Percentiles rank a stretch among this genome's conserved stretches.
Conservation (phyloP, 2,113 vertebrate species). For the Etheostoma spectabile region DNA sequence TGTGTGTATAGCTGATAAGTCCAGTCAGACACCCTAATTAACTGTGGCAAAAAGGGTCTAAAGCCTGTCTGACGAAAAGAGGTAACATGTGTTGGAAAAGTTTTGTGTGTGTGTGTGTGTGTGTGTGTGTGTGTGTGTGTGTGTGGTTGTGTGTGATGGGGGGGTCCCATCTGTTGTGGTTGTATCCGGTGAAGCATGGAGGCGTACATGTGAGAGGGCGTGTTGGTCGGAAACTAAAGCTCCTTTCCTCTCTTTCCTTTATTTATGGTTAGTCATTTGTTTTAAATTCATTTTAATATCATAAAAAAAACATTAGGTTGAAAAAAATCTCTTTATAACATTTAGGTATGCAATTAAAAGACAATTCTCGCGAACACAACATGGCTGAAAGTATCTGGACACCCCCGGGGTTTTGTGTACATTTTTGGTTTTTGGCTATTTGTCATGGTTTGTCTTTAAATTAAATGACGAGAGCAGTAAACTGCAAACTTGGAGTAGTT, state of each 20-base stretch:
- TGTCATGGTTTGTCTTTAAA: no score
- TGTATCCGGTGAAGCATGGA: slow-evolving; percentile 42
- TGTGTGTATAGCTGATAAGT: slow-evolving; percentile 64
- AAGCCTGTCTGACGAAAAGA: slow-evolving; percentile 51
- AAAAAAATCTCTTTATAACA: not conserved
- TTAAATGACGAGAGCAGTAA: no score
- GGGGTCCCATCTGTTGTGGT: slow-evolving; percentile 75
- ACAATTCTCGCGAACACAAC: no score
- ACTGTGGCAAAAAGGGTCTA: slow-evolving; percentile 67
- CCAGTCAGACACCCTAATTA: slow-evolving; percentile 63
- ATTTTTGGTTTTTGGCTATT: no score
- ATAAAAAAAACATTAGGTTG: not conserved
- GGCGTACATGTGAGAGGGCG: slow-evolving; percentile 26
- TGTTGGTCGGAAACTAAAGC: slow-evolving; percentile 26
- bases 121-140: slow-evolving; percentile 27
- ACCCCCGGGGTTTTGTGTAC: no score
- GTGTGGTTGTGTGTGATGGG: slow-evolving; percentile 6
- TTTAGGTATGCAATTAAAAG: no score
- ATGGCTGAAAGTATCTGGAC: no score
- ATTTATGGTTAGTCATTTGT: not conserved
- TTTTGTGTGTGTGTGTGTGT: slow-evolving; percentile 8
- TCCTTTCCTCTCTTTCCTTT: slow-evolving; percentile 14
- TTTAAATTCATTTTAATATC: not conserved
- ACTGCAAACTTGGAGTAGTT: no score
- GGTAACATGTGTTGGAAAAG: slow-evolving; percentile 56